phyloP scores from a whole-genome alignment of 1,140 invertebrate species.

The Radopholus similis region DNA sequence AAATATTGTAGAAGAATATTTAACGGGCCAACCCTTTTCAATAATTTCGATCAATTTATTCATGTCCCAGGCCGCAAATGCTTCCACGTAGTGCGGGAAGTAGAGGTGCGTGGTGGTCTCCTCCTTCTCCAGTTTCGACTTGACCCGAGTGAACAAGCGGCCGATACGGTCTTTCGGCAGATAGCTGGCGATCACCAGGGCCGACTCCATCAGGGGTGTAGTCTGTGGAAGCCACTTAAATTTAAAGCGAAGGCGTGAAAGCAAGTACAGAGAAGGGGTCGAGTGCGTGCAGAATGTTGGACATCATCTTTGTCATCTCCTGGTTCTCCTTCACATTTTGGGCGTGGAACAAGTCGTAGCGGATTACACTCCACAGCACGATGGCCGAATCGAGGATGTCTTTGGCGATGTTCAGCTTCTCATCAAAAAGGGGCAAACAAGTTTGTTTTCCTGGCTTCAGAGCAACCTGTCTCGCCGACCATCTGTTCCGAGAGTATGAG shows the following conservation, averaged over 20 bases:
- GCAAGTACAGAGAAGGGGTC: conserved; percentile 13
- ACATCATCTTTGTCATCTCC: conserved; percentile 9
- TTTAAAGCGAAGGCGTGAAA: not conserved
- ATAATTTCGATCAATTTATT: conserved; percentile 19
- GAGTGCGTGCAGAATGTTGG: conserved; percentile 15
- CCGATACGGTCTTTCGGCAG: conserved; percentile 22
- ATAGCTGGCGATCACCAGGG: conserved; percentile 24
- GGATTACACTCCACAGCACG: conserved; percentile 24
- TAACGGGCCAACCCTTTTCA: not conserved
- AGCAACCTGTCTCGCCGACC: not conserved
- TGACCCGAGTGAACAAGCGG: conserved; percentile 2
- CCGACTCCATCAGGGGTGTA: conserved; percentile 19
- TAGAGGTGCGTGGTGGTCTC: not conserved
- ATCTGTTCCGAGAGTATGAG: not conserved
- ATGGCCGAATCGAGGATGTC: conserved; percentile 28
- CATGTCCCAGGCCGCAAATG: conserved; percentile 26
- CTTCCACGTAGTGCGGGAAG: conserved; percentile 29
- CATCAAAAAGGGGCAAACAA: conserved; percentile 4
- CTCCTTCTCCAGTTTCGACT: conserved; percentile 12
- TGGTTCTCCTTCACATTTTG: conserved; percentile 6
- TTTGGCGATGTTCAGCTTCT: conserved; percentile 18
- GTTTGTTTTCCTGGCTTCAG: conserved; percentile 3
- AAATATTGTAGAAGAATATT: not conserved
- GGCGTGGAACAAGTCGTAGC: conserved; percentile 15
- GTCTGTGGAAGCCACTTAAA: not conserved